Conservation (phyloP, 2,888 invertebrate species). For the Lutraria lutraria region DNA sequence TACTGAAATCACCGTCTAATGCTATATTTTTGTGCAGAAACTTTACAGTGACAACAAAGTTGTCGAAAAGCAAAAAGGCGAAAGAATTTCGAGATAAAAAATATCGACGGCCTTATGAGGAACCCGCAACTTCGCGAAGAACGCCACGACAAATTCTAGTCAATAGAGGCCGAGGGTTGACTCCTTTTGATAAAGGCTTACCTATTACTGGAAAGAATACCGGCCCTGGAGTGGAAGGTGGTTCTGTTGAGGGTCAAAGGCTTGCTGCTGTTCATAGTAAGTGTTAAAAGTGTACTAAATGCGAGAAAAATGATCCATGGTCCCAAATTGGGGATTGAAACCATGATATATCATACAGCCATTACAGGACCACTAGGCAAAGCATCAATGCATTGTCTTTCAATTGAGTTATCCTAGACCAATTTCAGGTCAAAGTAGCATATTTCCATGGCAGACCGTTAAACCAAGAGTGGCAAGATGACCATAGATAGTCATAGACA, state of each 20-base stretch:
- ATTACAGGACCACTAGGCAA: no score
- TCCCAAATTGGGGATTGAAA: no score
- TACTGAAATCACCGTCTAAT: background rate
- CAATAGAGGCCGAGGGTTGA: conserved; percentile 1
- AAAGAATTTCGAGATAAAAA: background rate
- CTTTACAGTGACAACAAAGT: background rate
- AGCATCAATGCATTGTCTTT: no score
- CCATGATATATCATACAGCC: no score
- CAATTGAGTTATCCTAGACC: no score
- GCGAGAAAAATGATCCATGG: background rate
- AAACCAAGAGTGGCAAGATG: no score
- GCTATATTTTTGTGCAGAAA: background rate
- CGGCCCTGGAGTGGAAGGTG: conserved; percentile 53
- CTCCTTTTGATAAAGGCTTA: conserved; percentile 41
- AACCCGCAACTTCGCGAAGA: conserved; percentile 16
- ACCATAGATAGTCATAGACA: no score
- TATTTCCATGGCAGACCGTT: no score
- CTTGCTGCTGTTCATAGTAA: conserved; percentile 54
- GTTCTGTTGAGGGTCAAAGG: conserved; percentile 43
- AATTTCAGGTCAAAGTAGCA: no score
- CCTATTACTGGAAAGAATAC: conserved; percentile 52
- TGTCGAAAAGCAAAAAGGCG: background rate
- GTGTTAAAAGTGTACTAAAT: background rate
- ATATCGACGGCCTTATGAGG: background rate
- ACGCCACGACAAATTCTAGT: background rate